Evolutionary conservation across 2,113 vertebrate genomes (phyloP).

Genomic region (Phalacrocorax pelagicus): DNA sequence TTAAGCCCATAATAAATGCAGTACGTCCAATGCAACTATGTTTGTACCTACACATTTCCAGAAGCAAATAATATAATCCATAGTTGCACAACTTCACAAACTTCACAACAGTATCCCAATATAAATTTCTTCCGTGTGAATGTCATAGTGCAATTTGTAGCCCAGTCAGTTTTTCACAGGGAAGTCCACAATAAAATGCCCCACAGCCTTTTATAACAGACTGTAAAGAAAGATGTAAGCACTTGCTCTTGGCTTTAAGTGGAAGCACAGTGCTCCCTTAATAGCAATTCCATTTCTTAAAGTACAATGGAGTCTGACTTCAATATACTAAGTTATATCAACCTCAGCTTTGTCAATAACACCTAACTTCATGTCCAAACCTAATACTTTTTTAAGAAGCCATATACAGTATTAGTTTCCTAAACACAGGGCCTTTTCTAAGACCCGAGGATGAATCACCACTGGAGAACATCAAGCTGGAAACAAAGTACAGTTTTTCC

Average conservation of each 20-base stretch:
- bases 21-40: background rate
- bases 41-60: background rate
- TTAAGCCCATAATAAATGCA: background rate
- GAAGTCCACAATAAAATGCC: background rate
- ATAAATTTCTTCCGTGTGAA: background rate
- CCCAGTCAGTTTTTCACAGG: background rate
- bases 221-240: background rate
- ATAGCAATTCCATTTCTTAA: background rate
- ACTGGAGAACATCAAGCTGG: background rate
- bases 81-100: background rate
- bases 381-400: background rate
- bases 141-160: background rate
- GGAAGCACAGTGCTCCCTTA: background rate
- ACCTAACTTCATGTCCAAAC: background rate
- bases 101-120: rapidly evolving
- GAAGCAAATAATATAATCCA: background rate
- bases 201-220: background rate
- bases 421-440: background rate
- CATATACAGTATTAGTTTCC: background rate
- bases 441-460: background rate
- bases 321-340: background rate
- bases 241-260: background rate
- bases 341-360: background rate
- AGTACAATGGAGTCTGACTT: background rate
- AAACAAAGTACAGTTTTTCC: background rate